Percentiles rank a stretch among this genome's conserved stretches.
Conservation (phyloP, 2,113 vertebrate species). For the Prietella phreatophila region DNA sequence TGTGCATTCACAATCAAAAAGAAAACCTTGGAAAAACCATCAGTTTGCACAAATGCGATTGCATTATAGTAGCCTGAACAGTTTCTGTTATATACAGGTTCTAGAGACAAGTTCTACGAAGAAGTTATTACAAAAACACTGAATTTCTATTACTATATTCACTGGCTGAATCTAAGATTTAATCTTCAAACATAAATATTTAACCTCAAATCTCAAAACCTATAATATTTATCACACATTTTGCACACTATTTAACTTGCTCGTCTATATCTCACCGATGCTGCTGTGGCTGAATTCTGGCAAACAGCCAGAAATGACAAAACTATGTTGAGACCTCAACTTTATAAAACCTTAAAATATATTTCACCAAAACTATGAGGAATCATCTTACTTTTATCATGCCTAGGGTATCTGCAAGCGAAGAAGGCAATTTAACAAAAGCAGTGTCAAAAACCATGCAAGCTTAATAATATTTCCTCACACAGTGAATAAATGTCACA, state of each 20-base stretch:
- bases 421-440: neutral
- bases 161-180: neutral
- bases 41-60: neutral
- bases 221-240: neutral
- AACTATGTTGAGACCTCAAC: neutral
- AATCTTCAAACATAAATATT: neutral
- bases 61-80: neutral
- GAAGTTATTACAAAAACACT: neutral
- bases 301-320: neutral
- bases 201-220: neutral
- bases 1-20: neutral
- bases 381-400: neutral
- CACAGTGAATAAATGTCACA: neutral
- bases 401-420: neutral
- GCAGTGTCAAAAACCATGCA: neutral
- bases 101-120: neutral
- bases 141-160: neutral
- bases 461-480: neutral
- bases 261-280: neutral
- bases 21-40: neutral
- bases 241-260: neutral
- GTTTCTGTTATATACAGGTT: neutral
- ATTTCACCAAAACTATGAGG: neutral
- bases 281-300: neutral
- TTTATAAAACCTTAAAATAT: neutral